Evolutionary conservation across 2,113 vertebrate genomes (phyloP).

Genomic region (Chiloscyllium plagiosum): DNA sequence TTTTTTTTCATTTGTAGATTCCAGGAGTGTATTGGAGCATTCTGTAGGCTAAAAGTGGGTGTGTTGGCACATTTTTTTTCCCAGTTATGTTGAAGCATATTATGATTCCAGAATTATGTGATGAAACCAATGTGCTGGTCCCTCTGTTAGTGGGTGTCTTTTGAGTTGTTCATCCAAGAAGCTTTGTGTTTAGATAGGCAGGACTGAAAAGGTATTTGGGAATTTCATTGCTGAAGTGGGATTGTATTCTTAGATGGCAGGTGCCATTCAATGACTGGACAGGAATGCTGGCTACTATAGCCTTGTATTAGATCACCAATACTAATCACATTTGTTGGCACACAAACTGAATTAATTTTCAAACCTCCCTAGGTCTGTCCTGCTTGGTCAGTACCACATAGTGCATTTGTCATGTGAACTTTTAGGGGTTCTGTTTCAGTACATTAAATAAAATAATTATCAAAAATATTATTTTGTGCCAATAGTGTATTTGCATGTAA

Average conservation of each 20-base stretch:
- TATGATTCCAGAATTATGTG: neutral
- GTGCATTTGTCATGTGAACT: neutral
- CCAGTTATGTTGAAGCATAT: neutral
- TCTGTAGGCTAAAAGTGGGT: neutral
- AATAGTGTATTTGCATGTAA: neutral
- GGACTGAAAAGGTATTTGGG: neutral
- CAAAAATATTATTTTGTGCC: neutral
- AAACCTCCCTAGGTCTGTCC: neutral
- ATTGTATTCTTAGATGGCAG: neutral
- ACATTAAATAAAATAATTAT: neutral
- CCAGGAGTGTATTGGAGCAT: neutral
- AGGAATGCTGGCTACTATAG: neutral
- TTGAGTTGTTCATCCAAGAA: neutral
- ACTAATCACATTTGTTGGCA: neutral
- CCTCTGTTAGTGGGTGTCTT: neutral
- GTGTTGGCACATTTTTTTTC: neutral
- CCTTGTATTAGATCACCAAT: neutral
- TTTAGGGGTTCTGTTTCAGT: neutral
- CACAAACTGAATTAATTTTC: neutral
- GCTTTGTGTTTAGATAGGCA: neutral
- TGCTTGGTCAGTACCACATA: neutral
- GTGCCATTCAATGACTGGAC: neutral
- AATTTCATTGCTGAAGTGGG: neutral
- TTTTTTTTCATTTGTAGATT: slow-evolving; percentile 39
- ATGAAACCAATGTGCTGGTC: neutral